Conservation (phyloP, 2,888 invertebrate genomes). For the Achlya flavicornis region DNA sequence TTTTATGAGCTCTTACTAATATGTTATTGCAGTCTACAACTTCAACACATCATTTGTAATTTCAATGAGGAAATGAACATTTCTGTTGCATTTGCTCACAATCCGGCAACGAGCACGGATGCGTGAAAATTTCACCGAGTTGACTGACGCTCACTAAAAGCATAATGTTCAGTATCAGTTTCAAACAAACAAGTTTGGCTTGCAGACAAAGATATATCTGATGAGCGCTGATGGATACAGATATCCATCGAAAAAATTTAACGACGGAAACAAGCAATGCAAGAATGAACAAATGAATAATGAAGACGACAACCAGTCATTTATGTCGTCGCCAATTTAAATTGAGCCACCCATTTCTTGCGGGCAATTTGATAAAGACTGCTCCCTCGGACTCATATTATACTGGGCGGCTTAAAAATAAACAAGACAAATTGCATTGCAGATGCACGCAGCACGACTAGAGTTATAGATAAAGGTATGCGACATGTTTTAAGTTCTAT, state of each 20-base stretch:
- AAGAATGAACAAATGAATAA: constrained; percentile 58
- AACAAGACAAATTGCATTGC: constrained; percentile 68
- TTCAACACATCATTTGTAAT: not conserved
- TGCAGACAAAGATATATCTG: not conserved
- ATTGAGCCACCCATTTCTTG: constrained; percentile 58
- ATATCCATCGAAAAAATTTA: constrained; percentile 15
- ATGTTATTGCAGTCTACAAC: not conserved
- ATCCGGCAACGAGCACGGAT: constrained; percentile 53
- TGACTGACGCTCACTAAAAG: constrained; percentile 43
- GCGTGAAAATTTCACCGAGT: constrained; percentile 65
- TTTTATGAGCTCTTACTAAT: not conserved
- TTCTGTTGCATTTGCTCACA: constrained; percentile 43
- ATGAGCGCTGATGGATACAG: not conserved
- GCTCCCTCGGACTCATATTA: constrained; percentile 42
- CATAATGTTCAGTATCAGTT: constrained; percentile 14
- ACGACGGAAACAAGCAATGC: constrained; percentile 53
- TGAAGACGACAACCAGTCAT: constrained; percentile 59
- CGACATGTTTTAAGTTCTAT: constrained; percentile 43
- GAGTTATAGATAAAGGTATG: constrained; percentile 31
- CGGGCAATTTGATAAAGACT: constrained; percentile 29
- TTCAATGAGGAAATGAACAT: not conserved
- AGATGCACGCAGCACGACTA: constrained; percentile 49
- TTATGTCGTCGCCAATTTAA: constrained; percentile 58
- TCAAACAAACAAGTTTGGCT: constrained; percentile 14
- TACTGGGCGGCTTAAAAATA: constrained; percentile 70